Evolutionary conservation across 2,113 vertebrate species (phyloP), one percentile per base, ranked within the genome.

Genomic region (Canis aureus): DNA sequence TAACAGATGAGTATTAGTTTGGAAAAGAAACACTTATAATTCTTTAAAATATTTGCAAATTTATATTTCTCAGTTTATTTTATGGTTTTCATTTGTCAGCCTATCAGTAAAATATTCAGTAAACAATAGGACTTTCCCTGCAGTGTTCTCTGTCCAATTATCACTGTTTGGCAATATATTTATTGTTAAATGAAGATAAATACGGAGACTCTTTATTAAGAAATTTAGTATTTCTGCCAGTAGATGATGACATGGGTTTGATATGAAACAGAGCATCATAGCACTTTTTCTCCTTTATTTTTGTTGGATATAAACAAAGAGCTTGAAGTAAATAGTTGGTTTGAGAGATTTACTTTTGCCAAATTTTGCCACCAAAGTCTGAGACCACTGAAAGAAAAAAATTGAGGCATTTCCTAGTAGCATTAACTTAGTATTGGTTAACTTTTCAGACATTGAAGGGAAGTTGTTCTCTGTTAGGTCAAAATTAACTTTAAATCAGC

Each of bases 401-500:
- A 95, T 73, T 83, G 23, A 32, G 64, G 6, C 16, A 55, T 84
- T n/a, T 84, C 29, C 19, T 74, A 19, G 92, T 80, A 74, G 51
- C 60, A 17, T 86, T 73, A 59, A 43, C 29, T 81, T 97, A 53
- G 29, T 53, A 69, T 35, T 69, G 7, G 32, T 80, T 93, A 88
- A 49, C 3, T 64, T 92, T 96, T 81, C 62, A 97, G 78, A 67
- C 0, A 25, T 60, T 91, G 13, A 19, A 92, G 27, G 25, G 5
- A 60, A 49, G n/a, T 62, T 95, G n/a, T 80, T 87, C 95, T 85
- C 66, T 87, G 7, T 85, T 78, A 53, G 38, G 20, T 81, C 43
- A 89, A 25, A 93, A 93, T 38, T 84, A 32, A 53, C 79, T 97
- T 97, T 92, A 97, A 86, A 92, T 95, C 67, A 60, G 0, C 8